Base-by-base conservation (phyloP, 2,888 invertebrate species). In the Phengaris arion region DNA sequence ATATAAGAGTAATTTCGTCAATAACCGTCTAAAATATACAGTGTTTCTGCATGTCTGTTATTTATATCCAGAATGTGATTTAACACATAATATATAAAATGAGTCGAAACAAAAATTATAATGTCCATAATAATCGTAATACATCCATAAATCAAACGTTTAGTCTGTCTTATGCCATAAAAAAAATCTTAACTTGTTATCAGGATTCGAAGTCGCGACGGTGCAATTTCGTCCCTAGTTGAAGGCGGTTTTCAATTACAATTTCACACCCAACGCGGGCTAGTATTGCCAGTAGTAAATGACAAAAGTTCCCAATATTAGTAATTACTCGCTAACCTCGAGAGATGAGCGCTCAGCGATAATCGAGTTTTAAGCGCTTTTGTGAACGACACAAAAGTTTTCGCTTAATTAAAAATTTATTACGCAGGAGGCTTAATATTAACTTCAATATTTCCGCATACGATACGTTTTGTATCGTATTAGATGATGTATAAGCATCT, bases 341-440 rank as follows among this genome's bases (percentile, higher is more conserved):
- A 15, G 75, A 69, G 75, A 75, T 54, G 75, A 72, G 70, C 54
- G 57, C 70, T 75, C 75, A 59, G 75, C 48, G 69, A 75, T 75
- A 75, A 75, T 75, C 70, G 57, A 55, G 75, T 75, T 75, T 70
- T 75, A 51, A 70, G 75, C 70, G 70, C 55, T 70, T 70, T 75
- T 70, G 59, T 75, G 75, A 55, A 13, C 69, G 55, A 54, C 55
- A 75, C 75, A 69, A 75, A 75, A 75, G 15, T 75, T 75, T 70
- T 55, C 52, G 48, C 75, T 75, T 70, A 75, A 75, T 75, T 75
- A 75, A 75, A 75, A 69, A 75, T 69, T 75, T 69, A 69, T 69
- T 48, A 69, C 55, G 69, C 75, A 57, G 55, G 69, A 48, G 75
- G 69, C 70, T 55, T 48, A 57, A 15, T 55, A 69, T 54, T 68